Percentiles rank a stretch among this genome's conserved stretches.
These are phyloP conservation scores for Hedya salicella DNA, from an alignment of 2,888 invertebrate species.

Conservation along the genomic window DNA sequence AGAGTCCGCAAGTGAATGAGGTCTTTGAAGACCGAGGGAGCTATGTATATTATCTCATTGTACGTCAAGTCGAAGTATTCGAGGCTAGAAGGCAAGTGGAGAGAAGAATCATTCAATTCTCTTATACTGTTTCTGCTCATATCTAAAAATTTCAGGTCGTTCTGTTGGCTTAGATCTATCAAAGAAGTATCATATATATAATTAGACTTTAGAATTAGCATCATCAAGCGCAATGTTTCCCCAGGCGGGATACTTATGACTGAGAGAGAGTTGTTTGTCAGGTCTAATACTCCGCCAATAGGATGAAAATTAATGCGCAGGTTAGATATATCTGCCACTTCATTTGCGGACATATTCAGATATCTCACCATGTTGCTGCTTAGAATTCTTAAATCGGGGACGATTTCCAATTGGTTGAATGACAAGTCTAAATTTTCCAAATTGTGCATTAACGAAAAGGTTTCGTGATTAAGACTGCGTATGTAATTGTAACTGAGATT, in stretches of 20 bases:
- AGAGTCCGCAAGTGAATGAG: constrained; percentile 61
- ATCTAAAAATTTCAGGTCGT: constrained; percentile 60
- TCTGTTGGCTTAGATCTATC: constrained; percentile 62
- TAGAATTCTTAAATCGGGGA: constrained; percentile 64
- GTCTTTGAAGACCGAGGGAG: constrained; percentile 64
- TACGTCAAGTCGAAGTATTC: constrained; percentile 62
- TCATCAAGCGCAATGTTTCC: constrained; percentile 62
- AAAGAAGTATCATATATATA: constrained; percentile 62
- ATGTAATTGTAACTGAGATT: constrained; percentile 72
- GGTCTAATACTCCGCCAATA: constrained; percentile 69
- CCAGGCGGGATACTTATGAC: constrained; percentile 61
- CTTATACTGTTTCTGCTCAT: constrained; percentile 66
- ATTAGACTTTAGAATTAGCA: constrained; percentile 65
- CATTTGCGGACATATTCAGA: constrained; percentile 70
- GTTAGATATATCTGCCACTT: constrained; percentile 58
- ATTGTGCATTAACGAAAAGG: constrained; percentile 66
- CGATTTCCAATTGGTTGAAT: constrained; percentile 61
- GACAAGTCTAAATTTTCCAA: constrained; percentile 76
- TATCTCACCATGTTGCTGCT: constrained; percentile 63
- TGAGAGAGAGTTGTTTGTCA: constrained; percentile 70
- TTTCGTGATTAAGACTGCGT: constrained; percentile 59
- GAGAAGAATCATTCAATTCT: constrained; percentile 58
- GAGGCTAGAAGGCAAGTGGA: constrained; percentile 63
- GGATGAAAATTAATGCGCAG: constrained; percentile 67
- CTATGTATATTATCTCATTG: constrained; percentile 63